These are phyloP conservation scores for Lepeophtheirus nordmannii DNA, from an alignment of 2,888 invertebrate species.

Conservation along the genomic window DNA sequence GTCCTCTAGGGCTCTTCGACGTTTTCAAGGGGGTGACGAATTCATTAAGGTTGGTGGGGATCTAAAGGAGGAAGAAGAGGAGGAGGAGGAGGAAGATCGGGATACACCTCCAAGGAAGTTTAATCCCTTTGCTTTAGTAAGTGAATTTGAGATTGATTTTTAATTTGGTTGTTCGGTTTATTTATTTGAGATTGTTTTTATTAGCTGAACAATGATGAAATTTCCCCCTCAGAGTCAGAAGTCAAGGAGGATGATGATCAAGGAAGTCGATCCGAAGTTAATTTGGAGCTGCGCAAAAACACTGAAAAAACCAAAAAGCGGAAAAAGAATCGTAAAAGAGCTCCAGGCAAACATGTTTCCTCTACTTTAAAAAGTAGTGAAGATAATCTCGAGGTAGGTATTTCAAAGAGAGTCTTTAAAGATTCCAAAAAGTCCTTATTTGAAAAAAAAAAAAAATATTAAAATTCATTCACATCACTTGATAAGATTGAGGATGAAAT, in stretches of 20 bases:
- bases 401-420: not conserved
- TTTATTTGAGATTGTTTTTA: constrained; percentile 15
- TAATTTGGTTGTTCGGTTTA: not conserved
- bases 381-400: constrained; percentile 46
- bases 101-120: constrained; percentile 40
- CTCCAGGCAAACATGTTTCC: constrained; percentile 26
- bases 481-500: constrained; percentile 42
- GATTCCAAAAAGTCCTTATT: not conserved
- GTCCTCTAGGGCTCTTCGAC: constrained; percentile 32
- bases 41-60: constrained; percentile 35
- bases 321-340: constrained; percentile 33
- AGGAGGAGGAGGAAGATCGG: constrained; percentile 40
- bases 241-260: constrained; percentile 50
- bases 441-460: not conserved
- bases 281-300: constrained; percentile 34
- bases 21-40: constrained; percentile 44
- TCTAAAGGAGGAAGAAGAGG: constrained; percentile 35
- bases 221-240: constrained; percentile 51
- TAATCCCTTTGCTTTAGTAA: constrained; percentile 55
- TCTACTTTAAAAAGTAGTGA: constrained; percentile 38
- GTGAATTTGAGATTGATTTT: constrained; percentile 30
- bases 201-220: constrained; percentile 45
- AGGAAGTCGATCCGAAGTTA: constrained; percentile 43
- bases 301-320: constrained; percentile 48
- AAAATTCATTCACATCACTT: not conserved